Conservation (phyloP, 2,888 invertebrate genomes). For the Watsonalla cultraria region DNA sequence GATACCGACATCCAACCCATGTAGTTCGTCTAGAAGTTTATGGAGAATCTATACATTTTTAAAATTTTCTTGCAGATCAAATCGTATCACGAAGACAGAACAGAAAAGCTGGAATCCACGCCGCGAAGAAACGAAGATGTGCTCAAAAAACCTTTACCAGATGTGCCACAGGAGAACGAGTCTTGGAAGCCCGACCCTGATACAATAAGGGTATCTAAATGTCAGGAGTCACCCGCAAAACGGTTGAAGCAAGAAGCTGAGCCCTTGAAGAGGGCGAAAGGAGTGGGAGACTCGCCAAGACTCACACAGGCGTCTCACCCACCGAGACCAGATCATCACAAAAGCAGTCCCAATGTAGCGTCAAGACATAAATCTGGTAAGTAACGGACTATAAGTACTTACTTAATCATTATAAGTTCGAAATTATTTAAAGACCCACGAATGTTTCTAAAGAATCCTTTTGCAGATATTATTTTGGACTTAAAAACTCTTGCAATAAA, state of each 20-base stretch:
- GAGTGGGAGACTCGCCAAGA: constrained; percentile 59
- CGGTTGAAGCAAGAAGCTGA: constrained; percentile 68
- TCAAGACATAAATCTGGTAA: constrained; percentile 65
- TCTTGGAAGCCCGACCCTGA: constrained; percentile 66
- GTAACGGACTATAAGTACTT: constrained; percentile 2
- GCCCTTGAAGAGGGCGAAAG: constrained; percentile 65
- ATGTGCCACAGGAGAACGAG: constrained; percentile 34
- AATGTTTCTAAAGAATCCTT: too few relatives aligned
- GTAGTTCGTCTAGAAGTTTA: background rate
- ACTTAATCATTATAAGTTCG: too few relatives aligned
- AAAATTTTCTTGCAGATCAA: constrained; percentile 44
- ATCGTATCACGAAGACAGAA: constrained; percentile 55
- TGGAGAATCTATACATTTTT: background rate
- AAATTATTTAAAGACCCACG: too few relatives aligned
- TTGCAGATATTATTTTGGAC: too few relatives aligned
- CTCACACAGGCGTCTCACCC: constrained; percentile 54
- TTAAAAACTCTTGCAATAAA: too few relatives aligned
- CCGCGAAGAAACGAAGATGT: constrained; percentile 49
- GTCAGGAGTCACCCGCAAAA: constrained; percentile 67
- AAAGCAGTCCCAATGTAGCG: constrained; percentile 82
- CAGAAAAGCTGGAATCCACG: constrained; percentile 40
- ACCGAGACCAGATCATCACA: constrained; percentile 73
- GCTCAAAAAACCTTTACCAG: constrained; percentile 37
- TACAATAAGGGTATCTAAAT: constrained; percentile 57
- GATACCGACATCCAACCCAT: background rate